Conservation (phyloP, 2,888 invertebrate genomes). For the Cremastinae sp. region DNA sequence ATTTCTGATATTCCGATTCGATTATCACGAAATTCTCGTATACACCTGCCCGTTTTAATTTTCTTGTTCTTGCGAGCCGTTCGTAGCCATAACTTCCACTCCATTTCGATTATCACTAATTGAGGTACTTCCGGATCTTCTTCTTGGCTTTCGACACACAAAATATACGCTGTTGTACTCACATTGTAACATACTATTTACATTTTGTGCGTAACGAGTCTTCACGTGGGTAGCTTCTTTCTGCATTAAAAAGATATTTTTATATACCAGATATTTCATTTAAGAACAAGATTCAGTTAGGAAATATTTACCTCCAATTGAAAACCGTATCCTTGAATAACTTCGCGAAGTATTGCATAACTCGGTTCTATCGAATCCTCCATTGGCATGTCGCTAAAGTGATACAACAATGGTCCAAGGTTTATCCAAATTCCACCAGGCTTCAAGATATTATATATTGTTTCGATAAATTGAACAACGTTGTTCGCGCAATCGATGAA, state of each 20-base stretch:
- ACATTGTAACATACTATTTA: constrained; percentile 94
- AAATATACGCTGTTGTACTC: constrained; percentile 96
- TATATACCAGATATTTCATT: too few relatives aligned
- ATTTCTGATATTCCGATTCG: background rate
- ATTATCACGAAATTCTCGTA: constrained; percentile 10
- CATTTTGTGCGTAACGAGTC: constrained; percentile 95
- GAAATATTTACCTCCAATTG: constrained; percentile 84
- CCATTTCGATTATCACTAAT: constrained; percentile 71
- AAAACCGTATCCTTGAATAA: constrained; percentile 92
- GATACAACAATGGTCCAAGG: constrained; percentile 95
- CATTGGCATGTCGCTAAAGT: constrained; percentile 90
- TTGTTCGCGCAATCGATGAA: constrained; percentile 99
- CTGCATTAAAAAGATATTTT: constrained; percentile 80
- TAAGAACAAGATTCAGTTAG: constrained; percentile 1
- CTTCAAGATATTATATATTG: constrained; percentile 93
- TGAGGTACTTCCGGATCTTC: constrained; percentile 61
- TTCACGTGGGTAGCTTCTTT: constrained; percentile 89
- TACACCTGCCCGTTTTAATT: constrained; percentile 45
- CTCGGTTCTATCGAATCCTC: constrained; percentile 97
- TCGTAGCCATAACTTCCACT: constrained; percentile 65
- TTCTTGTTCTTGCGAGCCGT: constrained; percentile 73
- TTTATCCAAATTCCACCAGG: constrained; percentile 96
- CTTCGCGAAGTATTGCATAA: constrained; percentile 89
- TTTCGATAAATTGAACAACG: constrained; percentile 95
- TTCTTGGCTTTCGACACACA: constrained; percentile 90